Conservation (phyloP, 2,797 vertebrate species). For the Gallinago stenura region DNA sequence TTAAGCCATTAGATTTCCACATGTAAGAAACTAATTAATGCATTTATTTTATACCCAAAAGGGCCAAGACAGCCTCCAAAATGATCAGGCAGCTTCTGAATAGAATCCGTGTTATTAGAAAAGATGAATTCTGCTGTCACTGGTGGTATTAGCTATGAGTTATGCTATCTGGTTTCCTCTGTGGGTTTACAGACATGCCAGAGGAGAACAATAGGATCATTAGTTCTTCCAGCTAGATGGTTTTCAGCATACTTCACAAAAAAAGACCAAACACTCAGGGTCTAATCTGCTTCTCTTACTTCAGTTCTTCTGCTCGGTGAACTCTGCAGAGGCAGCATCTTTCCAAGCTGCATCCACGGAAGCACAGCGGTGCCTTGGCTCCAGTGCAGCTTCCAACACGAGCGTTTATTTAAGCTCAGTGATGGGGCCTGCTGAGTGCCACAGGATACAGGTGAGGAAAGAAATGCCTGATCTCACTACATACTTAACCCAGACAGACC, state of each 20-base stretch:
- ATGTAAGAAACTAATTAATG: neutral
- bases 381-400: neutral
- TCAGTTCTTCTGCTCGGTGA: neutral
- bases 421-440: neutral
- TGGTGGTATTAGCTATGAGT: neutral
- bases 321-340: neutral
- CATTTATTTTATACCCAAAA: neutral
- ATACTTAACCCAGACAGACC: neutral
- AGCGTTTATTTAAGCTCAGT: neutral
- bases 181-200: neutral
- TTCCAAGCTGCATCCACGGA: neutral
- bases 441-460: neutral
- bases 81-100: neutral
- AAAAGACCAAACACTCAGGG: neutral
- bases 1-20: neutral
- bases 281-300: neutral
- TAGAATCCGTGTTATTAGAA: accelerated
- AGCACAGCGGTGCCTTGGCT: neutral
- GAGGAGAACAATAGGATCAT: neutral
- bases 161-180: neutral
- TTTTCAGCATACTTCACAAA: neutral
- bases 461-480: neutral
- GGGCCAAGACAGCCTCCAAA: neutral
- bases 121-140: neutral
- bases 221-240: neutral